Conservation (phyloP, 2,888 invertebrate genomes). For the Zaprionus lineosus region DNA sequence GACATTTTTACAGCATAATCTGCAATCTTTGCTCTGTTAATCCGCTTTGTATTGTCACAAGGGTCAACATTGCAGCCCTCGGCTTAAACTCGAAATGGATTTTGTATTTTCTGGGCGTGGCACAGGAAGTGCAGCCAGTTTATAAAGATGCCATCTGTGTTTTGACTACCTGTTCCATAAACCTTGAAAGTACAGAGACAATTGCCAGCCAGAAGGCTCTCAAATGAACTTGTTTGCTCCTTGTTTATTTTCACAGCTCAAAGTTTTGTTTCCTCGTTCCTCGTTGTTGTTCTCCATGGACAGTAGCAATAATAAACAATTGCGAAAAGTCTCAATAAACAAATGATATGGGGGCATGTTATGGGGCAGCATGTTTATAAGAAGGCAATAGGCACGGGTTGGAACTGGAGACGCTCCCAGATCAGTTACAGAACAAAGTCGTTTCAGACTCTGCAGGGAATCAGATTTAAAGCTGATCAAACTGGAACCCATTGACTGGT, state of each 20-base stretch:
- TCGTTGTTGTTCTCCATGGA: constrained; percentile 20
- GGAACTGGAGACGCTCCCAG: background rate
- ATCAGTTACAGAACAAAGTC: constrained; percentile 37
- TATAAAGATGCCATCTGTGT: constrained; percentile 35
- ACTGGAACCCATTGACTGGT: background rate
- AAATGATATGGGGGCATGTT: constrained; percentile 11
- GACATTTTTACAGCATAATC: constrained; percentile 73
- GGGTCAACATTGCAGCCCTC: constrained; percentile 36
- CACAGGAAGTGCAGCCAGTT: constrained; percentile 65
- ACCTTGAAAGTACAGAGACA: background rate
- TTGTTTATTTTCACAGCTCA: constrained; percentile 54
- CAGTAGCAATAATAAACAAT: constrained; percentile 47
- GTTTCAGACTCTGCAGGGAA: constrained; percentile 8
- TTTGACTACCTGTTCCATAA: constrained; percentile 55
- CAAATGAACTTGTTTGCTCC: constrained; percentile 64
- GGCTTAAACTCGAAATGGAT: constrained; percentile 63
- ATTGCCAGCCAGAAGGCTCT: background rate
- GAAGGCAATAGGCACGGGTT: constrained; percentile 34
- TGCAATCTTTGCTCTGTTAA: constrained; percentile 53
- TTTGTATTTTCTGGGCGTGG: constrained; percentile 66
- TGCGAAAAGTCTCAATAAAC: constrained; percentile 31
- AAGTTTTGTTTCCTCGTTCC: constrained; percentile 26
- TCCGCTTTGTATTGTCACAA: constrained; percentile 52
- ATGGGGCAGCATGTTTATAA: background rate
- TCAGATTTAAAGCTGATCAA: background rate